Evolutionary conservation across 2,113 vertebrate genomes (phyloP), one percentile per base, ranked within the genome.

Genomic region (Sialia sialis): DNA sequence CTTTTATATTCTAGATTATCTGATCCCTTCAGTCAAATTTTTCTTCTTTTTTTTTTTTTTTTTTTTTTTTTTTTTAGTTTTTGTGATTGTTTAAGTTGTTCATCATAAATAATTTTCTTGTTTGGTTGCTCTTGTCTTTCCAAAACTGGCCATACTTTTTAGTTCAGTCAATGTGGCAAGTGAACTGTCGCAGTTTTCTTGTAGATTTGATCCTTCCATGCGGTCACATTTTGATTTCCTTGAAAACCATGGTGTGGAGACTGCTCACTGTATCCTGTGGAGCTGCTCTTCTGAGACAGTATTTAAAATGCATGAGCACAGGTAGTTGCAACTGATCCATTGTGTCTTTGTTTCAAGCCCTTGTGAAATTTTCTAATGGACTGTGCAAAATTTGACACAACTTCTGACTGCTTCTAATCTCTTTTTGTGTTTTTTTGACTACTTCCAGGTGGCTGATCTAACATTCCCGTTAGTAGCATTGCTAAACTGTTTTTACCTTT

Each of bases 191-290:
- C 7, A 32, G 6, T 75, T 88, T 64, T 52, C 21, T 51, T 46
- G 13, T 29, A 15, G 44, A 46, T 44, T 46, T 90, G 30, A 36
- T 56, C 18, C 26, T 90, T 74, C 44, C 26, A 9, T 22, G 32
- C 16, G 2, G 19, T 72, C 1, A 1, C 23, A 8, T 77, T 55
- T 54, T 75, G 17, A 36, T 87, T 89, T 91, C 49, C 49, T 36
- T 93, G 36, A 44, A 73, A 70, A 49, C 77, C 0, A 0, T 38
- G 78, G 29, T 11, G 21, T 64, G 11, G 19, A 3, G 7, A 29
- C 39, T 34, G 2, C 22, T 85, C 1, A 0, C 10, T 64, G 52
- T 13, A 30, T 90, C 13, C 76, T 46, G 36, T 1, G 3, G 38
- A 44, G 15, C 16, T 68, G 19, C 29, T 76, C 17, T 76, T 83